These are phyloP conservation scores for Tragopan temminckii DNA, from an alignment of 2,797 vertebrate species.

Conservation along the genomic window DNA sequence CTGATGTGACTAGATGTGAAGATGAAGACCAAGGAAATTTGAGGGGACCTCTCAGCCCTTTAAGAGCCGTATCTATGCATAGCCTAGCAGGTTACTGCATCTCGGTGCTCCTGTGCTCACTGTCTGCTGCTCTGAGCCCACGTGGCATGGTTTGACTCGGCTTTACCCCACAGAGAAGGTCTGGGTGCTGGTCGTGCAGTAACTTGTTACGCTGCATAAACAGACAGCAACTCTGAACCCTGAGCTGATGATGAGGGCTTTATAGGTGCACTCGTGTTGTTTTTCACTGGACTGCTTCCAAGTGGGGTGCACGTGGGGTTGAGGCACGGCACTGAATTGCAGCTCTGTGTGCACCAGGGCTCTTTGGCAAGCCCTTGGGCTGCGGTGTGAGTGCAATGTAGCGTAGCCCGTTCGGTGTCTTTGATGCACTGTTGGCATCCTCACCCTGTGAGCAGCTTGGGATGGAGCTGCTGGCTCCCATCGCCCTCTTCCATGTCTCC, in stretches of 20 bases:
- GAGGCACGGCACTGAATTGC: neutral
- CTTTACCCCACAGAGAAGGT: neutral
- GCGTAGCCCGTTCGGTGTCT: neutral
- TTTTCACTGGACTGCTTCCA: neutral
- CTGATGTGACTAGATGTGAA: conserved; percentile 65
- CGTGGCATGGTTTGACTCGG: neutral
- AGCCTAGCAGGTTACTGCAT: conserved; percentile 55
- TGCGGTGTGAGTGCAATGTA: neutral
- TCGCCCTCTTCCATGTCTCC: neutral
- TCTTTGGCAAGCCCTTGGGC: neutral
- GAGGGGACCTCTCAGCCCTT: conserved; percentile 31
- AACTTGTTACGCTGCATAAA: conserved; percentile 6
- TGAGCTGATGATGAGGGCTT: neutral
- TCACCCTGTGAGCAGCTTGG: rapidly evolving
- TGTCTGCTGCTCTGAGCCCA: conserved; percentile 12
- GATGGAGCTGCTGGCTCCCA: neutral
- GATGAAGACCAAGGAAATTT: conserved; percentile 62
- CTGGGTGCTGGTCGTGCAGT: neutral
- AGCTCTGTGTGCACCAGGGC: neutral
- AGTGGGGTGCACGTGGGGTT: neutral
- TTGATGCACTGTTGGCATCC: rapidly evolving
- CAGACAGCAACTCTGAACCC: neutral
- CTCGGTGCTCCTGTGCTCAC: neutral
- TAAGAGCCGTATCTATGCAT: conserved; percentile 24
- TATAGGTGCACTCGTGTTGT: neutral